phyloP scores from a whole-genome alignment of 2,113 vertebrate species.

The Columbina picui region DNA sequence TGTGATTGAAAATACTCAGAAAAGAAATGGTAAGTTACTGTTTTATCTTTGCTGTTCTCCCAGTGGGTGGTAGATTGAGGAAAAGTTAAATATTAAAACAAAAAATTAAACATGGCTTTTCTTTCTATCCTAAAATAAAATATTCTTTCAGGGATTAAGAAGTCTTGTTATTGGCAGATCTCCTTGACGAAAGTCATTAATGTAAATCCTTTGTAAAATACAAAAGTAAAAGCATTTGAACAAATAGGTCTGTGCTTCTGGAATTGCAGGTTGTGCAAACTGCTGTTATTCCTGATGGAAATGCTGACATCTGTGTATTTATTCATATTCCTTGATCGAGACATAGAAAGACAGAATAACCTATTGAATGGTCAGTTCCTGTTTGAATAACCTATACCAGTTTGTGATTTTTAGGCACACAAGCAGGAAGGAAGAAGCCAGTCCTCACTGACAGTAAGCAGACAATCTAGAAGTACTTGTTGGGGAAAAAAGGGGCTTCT shows the following conservation, averaged over 20 bases:
- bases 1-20: not conserved
- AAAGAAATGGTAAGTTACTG: not conserved
- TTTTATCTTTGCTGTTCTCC: not conserved
- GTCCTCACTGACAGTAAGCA: not conserved
- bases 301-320: not conserved
- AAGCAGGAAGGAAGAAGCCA: not conserved
- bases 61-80: not conserved
- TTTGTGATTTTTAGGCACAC: not conserved
- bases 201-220: not conserved
- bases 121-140: not conserved
- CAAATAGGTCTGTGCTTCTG: not conserved
- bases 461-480: not conserved
- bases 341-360: not conserved
- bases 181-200: not conserved
- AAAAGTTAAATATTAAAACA: not conserved
- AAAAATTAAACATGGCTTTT: not conserved
- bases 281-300: not conserved
- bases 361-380: not conserved
- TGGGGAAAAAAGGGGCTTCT: not conserved
- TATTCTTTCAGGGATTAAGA: not conserved
- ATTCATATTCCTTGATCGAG: not conserved
- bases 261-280: not conserved
- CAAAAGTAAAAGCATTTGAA: not conserved
- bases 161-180: not conserved
- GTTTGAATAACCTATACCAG: not conserved